A percentile compares a stretch with the other conserved stretches of the same genome.
Evolutionary conservation across 2,888 invertebrate genomes (phyloP).

Genomic region (Tenthredo scrophulariae): DNA sequence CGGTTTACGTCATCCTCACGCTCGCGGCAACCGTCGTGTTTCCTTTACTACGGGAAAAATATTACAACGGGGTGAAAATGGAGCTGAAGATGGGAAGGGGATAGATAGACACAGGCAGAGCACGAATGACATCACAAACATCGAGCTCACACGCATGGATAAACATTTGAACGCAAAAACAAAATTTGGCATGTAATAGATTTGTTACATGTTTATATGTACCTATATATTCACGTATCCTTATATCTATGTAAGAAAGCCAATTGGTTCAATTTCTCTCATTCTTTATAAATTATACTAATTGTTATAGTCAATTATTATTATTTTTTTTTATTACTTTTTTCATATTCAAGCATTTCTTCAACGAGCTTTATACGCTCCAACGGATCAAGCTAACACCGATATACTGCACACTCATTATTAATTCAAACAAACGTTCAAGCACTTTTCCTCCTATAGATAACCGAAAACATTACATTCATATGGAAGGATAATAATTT

Average conservation of each 20-base stretch:
- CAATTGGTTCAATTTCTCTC: neutral
- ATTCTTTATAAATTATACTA: neutral
- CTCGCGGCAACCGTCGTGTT: constrained; percentile 34
- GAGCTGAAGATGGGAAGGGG: constrained; percentile 40
- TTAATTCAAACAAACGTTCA: constrained; percentile 10
- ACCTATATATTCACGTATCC: neutral
- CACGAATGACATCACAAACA: constrained; percentile 69
- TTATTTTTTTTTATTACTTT: neutral
- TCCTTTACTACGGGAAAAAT: constrained; percentile 49
- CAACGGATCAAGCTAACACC: constrained; percentile 31
- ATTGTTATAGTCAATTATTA: neutral
- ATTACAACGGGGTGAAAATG: constrained; percentile 52
- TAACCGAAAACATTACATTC: constrained; percentile 9
- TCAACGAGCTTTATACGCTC: neutral
- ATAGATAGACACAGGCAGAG: constrained; percentile 62
- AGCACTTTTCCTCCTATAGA: constrained; percentile 12
- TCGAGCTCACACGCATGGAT: constrained; percentile 68
- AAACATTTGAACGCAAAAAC: constrained; percentile 61
- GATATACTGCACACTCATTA: constrained; percentile 29
- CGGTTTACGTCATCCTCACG: constrained; percentile 44
- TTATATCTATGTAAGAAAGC: neutral
- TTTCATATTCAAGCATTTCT: neutral
- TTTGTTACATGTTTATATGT: constrained; percentile 41
- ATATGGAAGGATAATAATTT: constrained; percentile 5
- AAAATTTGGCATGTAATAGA: constrained; percentile 33